phyloP scores from a whole-genome alignment of 2,888 invertebrate species.

The Craniophora ligustri region DNA sequence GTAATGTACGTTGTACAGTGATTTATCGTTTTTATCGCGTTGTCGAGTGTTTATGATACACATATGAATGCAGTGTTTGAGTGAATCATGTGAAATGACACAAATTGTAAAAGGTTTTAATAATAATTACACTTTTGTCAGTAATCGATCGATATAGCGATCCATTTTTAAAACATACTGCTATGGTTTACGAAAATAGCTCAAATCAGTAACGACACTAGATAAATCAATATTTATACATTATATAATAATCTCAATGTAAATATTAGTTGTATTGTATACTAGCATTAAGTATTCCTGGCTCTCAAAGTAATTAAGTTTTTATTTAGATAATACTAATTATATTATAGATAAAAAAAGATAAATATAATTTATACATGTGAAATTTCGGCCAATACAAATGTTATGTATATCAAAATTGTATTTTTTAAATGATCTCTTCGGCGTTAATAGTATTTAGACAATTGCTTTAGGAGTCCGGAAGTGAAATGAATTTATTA shows the following conservation, averaged over 20 bases:
- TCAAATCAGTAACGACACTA: constrained; percentile 86
- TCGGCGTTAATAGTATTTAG: constrained; percentile 81
- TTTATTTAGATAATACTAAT: constrained; percentile 81
- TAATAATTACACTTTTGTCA: constrained; percentile 53
- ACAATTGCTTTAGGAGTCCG: constrained; percentile 88
- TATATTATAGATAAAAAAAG: constrained; percentile 67
- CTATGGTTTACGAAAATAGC: constrained; percentile 76
- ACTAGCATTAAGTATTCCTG: constrained; percentile 84
- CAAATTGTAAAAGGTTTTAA: constrained; percentile 57
- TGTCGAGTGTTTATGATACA: constrained; percentile 60
- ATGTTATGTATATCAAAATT: constrained; percentile 86
- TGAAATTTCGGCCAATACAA: constrained; percentile 85
- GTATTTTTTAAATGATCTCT: constrained; percentile 88
- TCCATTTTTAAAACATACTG: constrained; percentile 59
- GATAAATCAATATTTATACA: constrained; percentile 83
- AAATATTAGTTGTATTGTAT: constrained; percentile 81
- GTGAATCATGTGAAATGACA: constrained; percentile 54
- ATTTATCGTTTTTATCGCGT: constrained; percentile 58
- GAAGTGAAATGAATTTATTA: constrained; percentile 87
- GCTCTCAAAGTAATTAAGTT: constrained; percentile 88
- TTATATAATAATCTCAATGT: constrained; percentile 85
- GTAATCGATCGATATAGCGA: constrained; percentile 62
- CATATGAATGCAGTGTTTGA: constrained; percentile 70
- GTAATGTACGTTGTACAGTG: constrained; percentile 70
- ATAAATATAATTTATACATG: constrained; percentile 79